Conservation (phyloP, 2,797 vertebrate genomes). For the Zenarchopterus dispar region DNA sequence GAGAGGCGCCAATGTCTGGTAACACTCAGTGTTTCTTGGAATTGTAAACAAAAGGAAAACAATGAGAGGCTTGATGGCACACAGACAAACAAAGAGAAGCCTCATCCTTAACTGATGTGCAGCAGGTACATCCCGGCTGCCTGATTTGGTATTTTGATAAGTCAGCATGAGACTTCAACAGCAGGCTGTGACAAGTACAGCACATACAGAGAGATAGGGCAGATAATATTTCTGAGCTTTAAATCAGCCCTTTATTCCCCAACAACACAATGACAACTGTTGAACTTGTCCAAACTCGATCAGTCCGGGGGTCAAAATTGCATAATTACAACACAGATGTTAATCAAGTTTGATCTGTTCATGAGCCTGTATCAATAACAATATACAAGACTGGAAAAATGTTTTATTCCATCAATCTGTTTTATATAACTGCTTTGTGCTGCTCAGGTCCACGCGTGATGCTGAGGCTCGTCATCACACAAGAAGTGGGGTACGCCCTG, state of each 20-base stretch:
- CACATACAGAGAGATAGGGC: constrained; percentile 45
- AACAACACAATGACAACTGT: constrained; percentile 54
- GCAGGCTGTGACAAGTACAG: constrained; percentile 69
- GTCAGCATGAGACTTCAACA: constrained; percentile 24
- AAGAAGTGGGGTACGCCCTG: too few species aligned
- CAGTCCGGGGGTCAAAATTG: constrained; percentile 33
- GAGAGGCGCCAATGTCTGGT: constrained; percentile 9
- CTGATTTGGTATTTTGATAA: constrained; percentile 68
- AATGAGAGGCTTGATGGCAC: constrained; percentile 20
- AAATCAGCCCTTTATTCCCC: constrained; percentile 63
- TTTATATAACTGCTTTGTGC: too few species aligned
- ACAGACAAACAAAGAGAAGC: constrained; percentile 6
- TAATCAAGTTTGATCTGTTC: too few species aligned
- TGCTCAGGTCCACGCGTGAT: too few species aligned
- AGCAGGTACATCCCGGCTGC: constrained; percentile 42
- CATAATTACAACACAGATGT: constrained; percentile 7
- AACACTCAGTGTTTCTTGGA: constrained; percentile 13
- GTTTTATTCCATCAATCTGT: too few species aligned
- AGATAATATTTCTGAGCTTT: constrained; percentile 59
- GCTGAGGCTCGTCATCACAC: too few species aligned
- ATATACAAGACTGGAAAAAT: too few species aligned
- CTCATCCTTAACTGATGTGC: constrained; percentile 34
- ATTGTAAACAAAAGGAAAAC: constrained; percentile 30
- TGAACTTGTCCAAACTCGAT: constrained; percentile 57
- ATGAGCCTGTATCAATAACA: too few species aligned